Conservation (phyloP, 1,140 invertebrate genomes). For the Anoplophora glabripennis region DNA sequence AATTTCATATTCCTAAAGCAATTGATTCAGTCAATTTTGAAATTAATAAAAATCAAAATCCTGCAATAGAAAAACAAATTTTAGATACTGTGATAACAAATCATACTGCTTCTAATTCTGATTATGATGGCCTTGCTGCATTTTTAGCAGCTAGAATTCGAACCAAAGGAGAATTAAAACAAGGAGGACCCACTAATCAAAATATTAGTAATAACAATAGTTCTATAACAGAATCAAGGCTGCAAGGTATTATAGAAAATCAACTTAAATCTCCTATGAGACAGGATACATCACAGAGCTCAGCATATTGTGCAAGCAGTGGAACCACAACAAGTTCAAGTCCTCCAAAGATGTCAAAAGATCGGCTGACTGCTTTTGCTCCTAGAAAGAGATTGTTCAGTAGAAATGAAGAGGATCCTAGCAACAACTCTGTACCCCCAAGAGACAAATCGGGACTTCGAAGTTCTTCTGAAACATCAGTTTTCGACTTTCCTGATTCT, state of each 20-base stretch:
- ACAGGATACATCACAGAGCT: slow-evolving; percentile 10
- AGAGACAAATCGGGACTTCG: slow-evolving; percentile 53
- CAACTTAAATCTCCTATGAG: slow-evolving; percentile 24
- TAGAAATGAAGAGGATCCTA: slow-evolving; percentile 51
- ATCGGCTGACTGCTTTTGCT: slow-evolving; percentile 45
- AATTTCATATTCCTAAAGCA: slow-evolving; percentile 64
- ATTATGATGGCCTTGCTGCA: slow-evolving; percentile 56
- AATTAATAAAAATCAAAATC: slow-evolving; percentile 49
- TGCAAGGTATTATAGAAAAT: slow-evolving; percentile 31
- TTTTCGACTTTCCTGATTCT: slow-evolving; percentile 62
- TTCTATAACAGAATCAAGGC: slow-evolving; percentile 20
- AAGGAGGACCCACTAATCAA: slow-evolving; percentile 55
- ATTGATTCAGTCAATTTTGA: slow-evolving; percentile 58
- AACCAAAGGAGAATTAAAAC: slow-evolving; percentile 80
- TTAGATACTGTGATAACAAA: slow-evolving; percentile 29
- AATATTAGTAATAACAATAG: slow-evolving; percentile 41
- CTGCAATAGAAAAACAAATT: slow-evolving; percentile 43
- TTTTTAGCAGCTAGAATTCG: slow-evolving; percentile 69
- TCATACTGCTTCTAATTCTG: slow-evolving; percentile 30
- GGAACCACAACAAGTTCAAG: slow-evolving; percentile 38
- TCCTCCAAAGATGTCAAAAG: slow-evolving; percentile 54
- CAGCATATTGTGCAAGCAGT: background rate
- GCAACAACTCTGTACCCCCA: slow-evolving; percentile 40
- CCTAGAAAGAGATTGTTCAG: slow-evolving; percentile 54
- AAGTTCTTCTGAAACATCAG: slow-evolving; percentile 62